These are phyloP conservation scores for Thelaira solivaga DNA, from an alignment of 2,888 invertebrate genomes.

Conservation along the genomic window DNA sequence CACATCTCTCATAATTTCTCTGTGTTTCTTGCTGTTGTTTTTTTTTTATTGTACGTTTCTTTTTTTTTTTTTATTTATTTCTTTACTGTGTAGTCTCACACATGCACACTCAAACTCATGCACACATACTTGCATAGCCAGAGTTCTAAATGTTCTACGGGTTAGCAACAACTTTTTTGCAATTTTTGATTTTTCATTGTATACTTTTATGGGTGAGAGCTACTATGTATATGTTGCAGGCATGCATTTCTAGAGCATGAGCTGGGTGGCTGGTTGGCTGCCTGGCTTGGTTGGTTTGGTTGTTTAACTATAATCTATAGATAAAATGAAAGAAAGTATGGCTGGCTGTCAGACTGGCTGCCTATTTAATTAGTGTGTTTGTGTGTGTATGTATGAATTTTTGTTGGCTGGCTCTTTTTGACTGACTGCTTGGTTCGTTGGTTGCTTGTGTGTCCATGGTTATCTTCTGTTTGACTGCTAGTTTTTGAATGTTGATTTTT, in stretches of 20 bases:
- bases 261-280: slow-evolving; percentile 46
- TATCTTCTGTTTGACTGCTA: slow-evolving; percentile 45
- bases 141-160: slow-evolving; percentile 67
- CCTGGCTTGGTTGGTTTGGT: slow-evolving; percentile 21
- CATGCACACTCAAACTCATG: not conserved
- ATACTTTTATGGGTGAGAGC: slow-evolving; percentile 58
- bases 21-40: slow-evolving; percentile 14
- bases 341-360: slow-evolving; percentile 28
- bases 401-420: not conserved
- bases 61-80: slow-evolving; percentile 21
- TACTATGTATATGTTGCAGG: slow-evolving; percentile 13
- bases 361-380: not conserved
- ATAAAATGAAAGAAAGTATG: slow-evolving; percentile 30
- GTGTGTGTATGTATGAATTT: not conserved
- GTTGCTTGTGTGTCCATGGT: slow-evolving; percentile 30
- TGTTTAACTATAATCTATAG: slow-evolving; percentile 25
- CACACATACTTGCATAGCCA: slow-evolving; percentile 16
- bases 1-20: slow-evolving; percentile 2
- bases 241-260: slow-evolving; percentile 25
- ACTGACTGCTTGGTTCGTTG: slow-evolving; percentile 13
- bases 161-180: slow-evolving; percentile 74
- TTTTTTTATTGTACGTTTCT: not conserved
- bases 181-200: slow-evolving; percentile 63
- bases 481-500: slow-evolving; percentile 33
- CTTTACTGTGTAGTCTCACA: slow-evolving; percentile 27